Evolutionary conservation across 2,888 invertebrate species (phyloP), one percentile per base, ranked within the genome.

Genomic region (Habrosyne pyritoides): DNA sequence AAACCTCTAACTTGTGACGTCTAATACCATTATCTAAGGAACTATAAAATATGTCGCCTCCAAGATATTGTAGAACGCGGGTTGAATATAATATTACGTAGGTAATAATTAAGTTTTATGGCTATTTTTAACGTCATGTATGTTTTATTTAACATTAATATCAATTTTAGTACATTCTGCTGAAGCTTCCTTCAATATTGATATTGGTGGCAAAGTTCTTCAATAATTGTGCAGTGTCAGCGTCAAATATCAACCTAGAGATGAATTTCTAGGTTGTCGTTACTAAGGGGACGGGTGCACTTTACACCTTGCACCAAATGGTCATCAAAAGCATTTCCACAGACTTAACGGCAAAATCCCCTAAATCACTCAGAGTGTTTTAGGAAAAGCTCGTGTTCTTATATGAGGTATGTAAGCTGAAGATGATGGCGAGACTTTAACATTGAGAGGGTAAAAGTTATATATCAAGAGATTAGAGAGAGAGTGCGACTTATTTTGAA

Each of bases 121-220:
- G 70, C 56, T 63, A 62, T 60, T 78, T 76, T 79, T 81, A 81
- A 79, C 77, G 76, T 67, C 73, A 70, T 71, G 69, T 73, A 72
- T 73, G 71, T 81, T 79, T 81, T 81, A 79, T 81, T 79, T 80
- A 78, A 77, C 73, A 69, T 71, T 64, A 68, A 66, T 78, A 82
- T 80, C 81, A 76, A 77, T 77, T 75, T 73, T 64, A 63, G 63
- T 69, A 67, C 12, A 18, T 8, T 42, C 18, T 42, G 42, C 42
- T 18, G 42, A 36, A 12, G 14, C 14, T 42, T 42, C 18, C 42
- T 8, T 14, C 18, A 42, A n/a, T 42, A 7, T 2, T 2, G 18
- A 42, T 42, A 8, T 42, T 42, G 24, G 24, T 24, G 3, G 18
- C 42, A 42, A 42, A 5, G 36, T 6, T 12, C 4, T 5, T 36